Evolutionary conservation across 2,113 vertebrate species (phyloP), one percentile per base, ranked within the genome.

Genomic region (Chloropsis cyanopogon): DNA sequence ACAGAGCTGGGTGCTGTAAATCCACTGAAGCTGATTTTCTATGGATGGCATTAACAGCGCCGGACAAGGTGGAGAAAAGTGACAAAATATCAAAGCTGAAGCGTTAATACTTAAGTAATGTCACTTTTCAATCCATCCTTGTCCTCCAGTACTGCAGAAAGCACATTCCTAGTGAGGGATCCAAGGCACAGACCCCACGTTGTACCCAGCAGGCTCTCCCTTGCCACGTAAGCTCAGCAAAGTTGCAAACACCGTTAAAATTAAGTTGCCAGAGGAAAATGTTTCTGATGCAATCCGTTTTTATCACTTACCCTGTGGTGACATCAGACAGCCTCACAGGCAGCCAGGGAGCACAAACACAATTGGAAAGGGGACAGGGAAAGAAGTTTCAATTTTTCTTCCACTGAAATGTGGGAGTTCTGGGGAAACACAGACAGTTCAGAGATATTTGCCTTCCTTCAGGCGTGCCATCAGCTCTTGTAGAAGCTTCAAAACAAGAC

Each of bases 401-500:
- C 37, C 9, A 2, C 35, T 81, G 90, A 69, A 93, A 63, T 49
- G 15, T 37, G 18, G 73, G 68, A 95, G 68, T 86, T 95, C 57
- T 86, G 91, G 63, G 82, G 75, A 73, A 96, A 65, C 61, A 56
- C 0, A 85, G 85, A 64, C 46, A 68, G 65, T 69, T 93, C 65
- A 66, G 92, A 91, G 92, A 86, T 41, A 82, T 63, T 86, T 92
- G 86, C 87, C 84, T 96, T 82, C 95, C 95, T 95, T 86, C 87
- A 88, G 92, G 95, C 94, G 12, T 31, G 75, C 93, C 96, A 79
- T 72, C 87, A 92, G 70, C 78, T 37, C 6, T 63, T 83, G 88
- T 84, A 52, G 88, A 47, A 83, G 63, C 93, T 92, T 96, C 84
- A 95, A 41, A 96, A 85, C 57, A 84, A 64, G 94, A 10, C 73